These are phyloP conservation scores for Notoglanidium macrostoma DNA, from an alignment of 2,797 vertebrate genomes.

Conservation along the genomic window DNA sequence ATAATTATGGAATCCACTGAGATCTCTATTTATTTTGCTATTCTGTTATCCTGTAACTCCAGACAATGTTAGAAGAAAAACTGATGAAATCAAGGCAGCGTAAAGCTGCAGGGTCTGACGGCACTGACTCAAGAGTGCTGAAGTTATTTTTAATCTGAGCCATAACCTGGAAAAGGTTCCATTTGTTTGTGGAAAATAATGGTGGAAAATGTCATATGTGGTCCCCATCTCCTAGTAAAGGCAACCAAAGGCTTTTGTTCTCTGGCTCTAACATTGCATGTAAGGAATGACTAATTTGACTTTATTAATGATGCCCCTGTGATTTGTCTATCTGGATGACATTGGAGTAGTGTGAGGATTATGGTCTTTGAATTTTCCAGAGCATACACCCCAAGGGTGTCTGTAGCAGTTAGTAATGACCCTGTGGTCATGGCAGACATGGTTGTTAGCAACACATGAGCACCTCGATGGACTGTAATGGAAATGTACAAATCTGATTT, in stretches of 20 bases:
- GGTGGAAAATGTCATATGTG: neutral
- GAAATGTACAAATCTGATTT: neutral
- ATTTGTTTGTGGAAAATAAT: slow-evolving; percentile 1
- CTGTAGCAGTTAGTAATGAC: neutral
- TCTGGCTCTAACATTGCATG: neutral
- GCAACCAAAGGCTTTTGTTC: neutral
- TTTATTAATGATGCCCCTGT: neutral
- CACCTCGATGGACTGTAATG: neutral
- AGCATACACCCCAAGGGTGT: neutral
- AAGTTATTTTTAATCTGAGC: neutral
- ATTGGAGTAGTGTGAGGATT: slow-evolving; percentile 4
- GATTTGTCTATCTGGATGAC: neutral
- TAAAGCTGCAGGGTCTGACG: neutral
- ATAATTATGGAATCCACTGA: neutral
- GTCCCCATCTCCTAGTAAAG: neutral
- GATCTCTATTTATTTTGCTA: neutral
- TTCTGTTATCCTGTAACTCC: neutral
- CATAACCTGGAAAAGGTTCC: neutral
- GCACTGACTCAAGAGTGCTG: neutral
- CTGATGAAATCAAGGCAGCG: neutral
- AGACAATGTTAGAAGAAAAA: neutral
- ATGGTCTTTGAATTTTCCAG: neutral
- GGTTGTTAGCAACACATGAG: neutral
- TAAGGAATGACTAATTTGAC: neutral
- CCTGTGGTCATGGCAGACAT: neutral